Conservation (phyloP, 2,113 vertebrate species). For the Cynopterus brachyotis region DNA sequence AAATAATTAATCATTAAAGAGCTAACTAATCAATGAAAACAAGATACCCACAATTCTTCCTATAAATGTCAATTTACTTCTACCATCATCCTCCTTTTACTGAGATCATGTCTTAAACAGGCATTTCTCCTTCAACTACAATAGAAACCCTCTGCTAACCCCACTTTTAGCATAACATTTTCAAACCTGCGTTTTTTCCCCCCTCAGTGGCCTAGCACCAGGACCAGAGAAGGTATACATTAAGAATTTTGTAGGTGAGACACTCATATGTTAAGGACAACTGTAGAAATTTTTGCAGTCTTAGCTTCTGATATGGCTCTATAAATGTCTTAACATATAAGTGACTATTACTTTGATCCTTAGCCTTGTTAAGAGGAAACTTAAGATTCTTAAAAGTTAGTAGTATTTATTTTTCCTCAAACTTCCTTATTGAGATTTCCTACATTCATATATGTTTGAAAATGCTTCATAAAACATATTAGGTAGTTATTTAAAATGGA, state of each 20-base stretch:
- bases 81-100: background rate
- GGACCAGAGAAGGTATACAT: background rate
- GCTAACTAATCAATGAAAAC: background rate
- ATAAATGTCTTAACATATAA: background rate
- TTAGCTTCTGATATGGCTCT: background rate
- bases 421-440: background rate
- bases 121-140: background rate
- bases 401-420: conserved; percentile 5
- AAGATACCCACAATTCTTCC: background rate
- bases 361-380: background rate
- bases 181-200: background rate
- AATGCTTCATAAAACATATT: conserved; percentile 42
- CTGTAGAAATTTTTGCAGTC: background rate
- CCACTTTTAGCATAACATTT: background rate
- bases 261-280: background rate
- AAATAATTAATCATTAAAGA: background rate
- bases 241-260: conserved; percentile 18
- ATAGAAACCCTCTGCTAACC: background rate
- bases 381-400: conserved; percentile 38
- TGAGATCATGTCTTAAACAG: background rate
- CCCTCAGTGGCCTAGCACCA: background rate
- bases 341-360: background rate
- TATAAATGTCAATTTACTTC: background rate
- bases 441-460: background rate
- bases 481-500: background rate